A percentile compares a stretch with the other conserved stretches of the same genome.
Evolutionary conservation across 2,888 invertebrate genomes (phyloP).

Genomic region (Tetragonula carbonaria): DNA sequence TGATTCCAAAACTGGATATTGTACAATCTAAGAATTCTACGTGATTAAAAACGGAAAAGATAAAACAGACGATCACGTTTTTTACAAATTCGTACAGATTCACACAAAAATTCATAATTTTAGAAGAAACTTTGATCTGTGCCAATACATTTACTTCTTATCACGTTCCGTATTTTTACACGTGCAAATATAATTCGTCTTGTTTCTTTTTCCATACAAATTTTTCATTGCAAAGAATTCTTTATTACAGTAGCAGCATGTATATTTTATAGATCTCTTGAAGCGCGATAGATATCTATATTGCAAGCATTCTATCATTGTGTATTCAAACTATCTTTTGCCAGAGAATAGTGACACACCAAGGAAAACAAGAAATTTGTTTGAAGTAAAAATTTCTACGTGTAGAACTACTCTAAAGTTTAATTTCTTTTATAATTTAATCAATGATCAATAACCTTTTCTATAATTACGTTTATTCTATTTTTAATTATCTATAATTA

Average conservation of each 20-base stretch:
- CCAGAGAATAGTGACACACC: not conserved
- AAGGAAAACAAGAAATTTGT: not conserved
- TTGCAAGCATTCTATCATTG: not conserved
- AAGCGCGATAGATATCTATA: not conserved
- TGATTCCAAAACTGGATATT: not conserved
- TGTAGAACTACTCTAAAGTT: too few species aligned
- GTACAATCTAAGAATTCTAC: not conserved
- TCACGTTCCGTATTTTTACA: not conserved
- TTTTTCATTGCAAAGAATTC: not conserved
- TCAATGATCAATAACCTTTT: too few species aligned
- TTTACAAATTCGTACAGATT: not conserved
- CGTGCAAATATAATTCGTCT: not conserved
- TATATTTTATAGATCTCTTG: not conserved
- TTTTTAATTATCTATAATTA: too few species aligned
- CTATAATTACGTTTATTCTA: too few species aligned
- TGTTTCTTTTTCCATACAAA: not conserved
- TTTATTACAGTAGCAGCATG: not conserved
- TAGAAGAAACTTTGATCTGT: too few species aligned
- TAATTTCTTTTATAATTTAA: too few species aligned
- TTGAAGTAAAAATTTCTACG: not conserved
- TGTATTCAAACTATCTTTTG: not conserved
- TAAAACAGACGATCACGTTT: not conserved
- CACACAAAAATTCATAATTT: too few species aligned
- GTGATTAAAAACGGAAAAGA: not conserved
- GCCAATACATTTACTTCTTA: not conserved